Base-by-base conservation (phyloP, 64 coral and sea anemone genomes). In the Porites lutea region DNA sequence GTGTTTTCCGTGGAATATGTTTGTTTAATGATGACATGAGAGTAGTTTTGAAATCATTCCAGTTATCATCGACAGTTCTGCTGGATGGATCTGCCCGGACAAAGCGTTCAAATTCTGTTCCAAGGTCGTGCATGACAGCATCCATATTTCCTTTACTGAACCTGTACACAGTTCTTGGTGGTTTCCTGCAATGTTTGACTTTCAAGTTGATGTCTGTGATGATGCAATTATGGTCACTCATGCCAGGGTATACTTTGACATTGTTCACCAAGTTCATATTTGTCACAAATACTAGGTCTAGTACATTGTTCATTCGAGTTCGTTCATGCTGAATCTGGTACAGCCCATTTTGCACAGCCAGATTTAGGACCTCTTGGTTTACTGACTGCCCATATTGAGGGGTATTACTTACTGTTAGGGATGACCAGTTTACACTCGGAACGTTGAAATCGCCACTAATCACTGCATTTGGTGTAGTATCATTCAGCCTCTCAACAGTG, bases 141-240 rank as follows among this genome's bases (percentile, higher is more conserved):
- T 92, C 70, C 90, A 51, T 82, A 48, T 92, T 50, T 87, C 90
- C 82, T 92, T 87, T 92, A 60, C 77, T 82, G 66, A 82, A 92
- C 66, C 58, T 79, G 22, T 92, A 92, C 1, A 92, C 51, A 43
- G 63, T 87, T n/a, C 65, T 52, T 74, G 77, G 62, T 70, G 70
- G 77, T 51, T 92, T 92, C 22, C 4, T 92, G 57, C 61, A 86
- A 15, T 76, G 71, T 4, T 92, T 87, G n/a, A 92, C 65, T 14
- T 82, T 92, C 49, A 72, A 78, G 19, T 92, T 65, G 48, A 92
- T 86, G 67, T 92, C 78, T n/a, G n/a, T n/a, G n/a, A n/a, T n/a
- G n/a, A n/a, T n/a, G n/a, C n/a, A n/a, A n/a, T n/a, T n/a, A 71
- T 91, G 78, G 46, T 91, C 89, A 91, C 89, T 82, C 77, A 82